These are phyloP conservation scores for Perccottus glenii DNA, from an alignment of 2,113 vertebrate species.

Conservation along the genomic window DNA sequence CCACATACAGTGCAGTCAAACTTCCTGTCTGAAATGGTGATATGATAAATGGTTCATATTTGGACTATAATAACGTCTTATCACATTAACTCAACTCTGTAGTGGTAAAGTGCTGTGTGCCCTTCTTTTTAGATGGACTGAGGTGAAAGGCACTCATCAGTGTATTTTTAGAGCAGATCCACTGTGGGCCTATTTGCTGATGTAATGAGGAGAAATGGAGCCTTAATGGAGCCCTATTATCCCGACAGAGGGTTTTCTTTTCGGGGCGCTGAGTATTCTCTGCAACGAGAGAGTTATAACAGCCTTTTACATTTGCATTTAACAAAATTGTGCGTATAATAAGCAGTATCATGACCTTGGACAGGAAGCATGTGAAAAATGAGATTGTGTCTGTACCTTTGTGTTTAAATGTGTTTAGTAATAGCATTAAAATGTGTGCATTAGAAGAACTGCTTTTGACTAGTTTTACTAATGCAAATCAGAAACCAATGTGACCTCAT, in stretches of 20 bases:
- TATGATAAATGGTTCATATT: constrained; percentile 1
- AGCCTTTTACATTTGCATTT: constrained; percentile 15
- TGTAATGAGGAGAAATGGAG: constrained; percentile 61
- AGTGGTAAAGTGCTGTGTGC: constrained; percentile 5
- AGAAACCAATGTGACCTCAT: constrained; percentile 61
- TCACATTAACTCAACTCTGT: constrained; percentile 6
- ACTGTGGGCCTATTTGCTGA: constrained; percentile 59
- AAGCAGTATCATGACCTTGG: constrained; percentile 37
- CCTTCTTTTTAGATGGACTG: constrained; percentile 26
- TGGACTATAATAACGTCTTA: constrained; percentile 20
- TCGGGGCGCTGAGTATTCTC: constrained; percentile 5
- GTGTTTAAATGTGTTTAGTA: no score
- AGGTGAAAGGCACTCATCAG: constrained; percentile 44
- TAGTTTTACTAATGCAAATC: constrained; percentile 32
- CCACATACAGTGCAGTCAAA: not conserved
- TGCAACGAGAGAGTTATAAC: constrained; percentile 1
- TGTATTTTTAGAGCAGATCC: constrained; percentile 49
- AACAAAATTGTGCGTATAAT: not conserved
- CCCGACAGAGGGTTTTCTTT: constrained; percentile 27
- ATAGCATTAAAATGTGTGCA: constrained; percentile 5
- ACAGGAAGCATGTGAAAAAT: not conserved
- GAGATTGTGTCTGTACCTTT: no score
- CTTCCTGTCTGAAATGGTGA: not conserved
- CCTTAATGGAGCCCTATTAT: constrained; percentile 55
- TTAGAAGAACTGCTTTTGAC: constrained; percentile 38